phyloP scores from a whole-genome alignment of 2,888 invertebrate genomes.

The Cerastis rubricosa region DNA sequence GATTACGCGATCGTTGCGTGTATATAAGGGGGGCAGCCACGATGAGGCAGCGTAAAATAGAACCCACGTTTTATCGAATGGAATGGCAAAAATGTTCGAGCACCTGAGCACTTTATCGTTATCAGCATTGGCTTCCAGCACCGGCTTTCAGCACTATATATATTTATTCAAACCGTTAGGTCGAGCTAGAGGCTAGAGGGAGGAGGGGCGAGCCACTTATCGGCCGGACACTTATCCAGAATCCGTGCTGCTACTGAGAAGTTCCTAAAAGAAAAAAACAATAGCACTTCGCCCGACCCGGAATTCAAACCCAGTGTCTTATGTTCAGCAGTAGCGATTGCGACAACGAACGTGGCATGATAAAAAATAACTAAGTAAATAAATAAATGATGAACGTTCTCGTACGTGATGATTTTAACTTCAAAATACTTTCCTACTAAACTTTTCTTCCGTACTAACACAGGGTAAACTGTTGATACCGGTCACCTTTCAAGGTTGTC shows the following conservation, averaged over 20 bases:
- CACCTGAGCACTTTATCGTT: too few species aligned
- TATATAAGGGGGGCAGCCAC: not conserved
- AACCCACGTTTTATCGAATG: not conserved
- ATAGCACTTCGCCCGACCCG: not conserved
- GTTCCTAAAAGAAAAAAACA: not conserved
- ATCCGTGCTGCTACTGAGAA: not conserved
- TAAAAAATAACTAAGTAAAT: too few species aligned
- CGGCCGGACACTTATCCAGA: not conserved
- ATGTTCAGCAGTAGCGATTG: not conserved
- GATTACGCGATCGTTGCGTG: not conserved
- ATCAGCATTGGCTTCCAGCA: not conserved
- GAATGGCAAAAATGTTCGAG: not conserved
- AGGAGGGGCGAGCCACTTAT: not conserved
- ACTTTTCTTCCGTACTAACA: not conserved
- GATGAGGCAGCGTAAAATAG: not conserved
- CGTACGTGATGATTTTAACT: not conserved
- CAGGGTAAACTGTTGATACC: slow-evolving; percentile 27
- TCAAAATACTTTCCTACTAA: not conserved
- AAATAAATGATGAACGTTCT: not conserved
- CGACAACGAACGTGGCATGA: too few species aligned
- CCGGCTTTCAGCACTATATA: too few species aligned
- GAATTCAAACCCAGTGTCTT: not conserved
- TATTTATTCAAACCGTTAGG: not conserved
- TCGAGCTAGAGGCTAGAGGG: not conserved
- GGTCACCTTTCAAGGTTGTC: slow-evolving; percentile 34